Evolutionary conservation across 35 echinoderm and acorn worm species (phyloP), one percentile per base, ranked within the genome.

Genomic region (Eucidaris tribuloides): DNA sequence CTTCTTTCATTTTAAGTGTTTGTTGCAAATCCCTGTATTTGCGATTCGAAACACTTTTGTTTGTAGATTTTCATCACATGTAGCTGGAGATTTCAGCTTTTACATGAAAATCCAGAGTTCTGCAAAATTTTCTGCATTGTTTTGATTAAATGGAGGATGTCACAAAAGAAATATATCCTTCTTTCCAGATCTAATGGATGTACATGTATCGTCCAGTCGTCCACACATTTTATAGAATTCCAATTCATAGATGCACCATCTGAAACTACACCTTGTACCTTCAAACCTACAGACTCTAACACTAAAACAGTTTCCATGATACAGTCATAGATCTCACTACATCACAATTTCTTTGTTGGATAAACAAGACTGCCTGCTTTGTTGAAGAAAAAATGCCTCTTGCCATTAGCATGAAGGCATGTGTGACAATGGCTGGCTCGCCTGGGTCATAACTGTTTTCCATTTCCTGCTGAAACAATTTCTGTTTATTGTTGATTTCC

Each of bases 111-210:
- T 18, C 39, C 58, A 4, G 76, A 80, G 35, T 88, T 88, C 44
- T 88, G 76, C 36, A 31, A 80, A 31, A 81, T 80, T 25, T 81
- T 88, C 0, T 60, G 76, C 0, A 78, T 88, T 28, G 86, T 81
- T 28, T 88, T 86, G 4, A 88, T 63, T 2, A 87, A 42, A 64
- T 87, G 85, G 0, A 62, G 45, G 23, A 81, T 62, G 45, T 81
- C 78, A 43, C 87, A 89, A 18, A 82, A 82, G 63, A 89, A 89
- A 55, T 89, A 89, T 0, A 89, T 39, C 63, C 64, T 63, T 37
- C 62, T 41, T 23, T 45, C 37, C 43, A 30, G 42, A 45, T 57
- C 29, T 0, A 31, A 30, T 22, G 62, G 37, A 31, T n/a, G n/a
- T n/a, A n/a, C n/a, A n/a, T 66, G 62, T 1, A 25, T 23, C 15